phyloP scores from a whole-genome alignment of 2,113 vertebrate genomes.

The Eulacestoma nigropectus region DNA sequence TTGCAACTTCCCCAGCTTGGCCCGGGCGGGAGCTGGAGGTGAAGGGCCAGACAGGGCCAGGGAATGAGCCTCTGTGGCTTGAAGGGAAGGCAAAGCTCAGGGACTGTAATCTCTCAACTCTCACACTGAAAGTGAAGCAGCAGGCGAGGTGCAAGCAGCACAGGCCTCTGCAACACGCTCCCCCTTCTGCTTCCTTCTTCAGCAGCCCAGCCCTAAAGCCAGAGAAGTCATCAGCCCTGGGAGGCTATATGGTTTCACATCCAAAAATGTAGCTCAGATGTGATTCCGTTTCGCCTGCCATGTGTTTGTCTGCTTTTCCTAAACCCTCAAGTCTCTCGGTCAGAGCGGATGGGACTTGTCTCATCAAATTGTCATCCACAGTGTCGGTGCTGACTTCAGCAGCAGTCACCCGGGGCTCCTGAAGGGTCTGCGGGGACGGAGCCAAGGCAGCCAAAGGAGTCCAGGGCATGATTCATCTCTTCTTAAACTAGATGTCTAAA shows the following conservation, averaged over 20 bases:
- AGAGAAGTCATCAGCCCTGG: background rate
- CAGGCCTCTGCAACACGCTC: background rate
- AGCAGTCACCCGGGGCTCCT: background rate
- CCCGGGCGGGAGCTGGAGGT: background rate
- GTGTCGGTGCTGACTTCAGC: slow-evolving; percentile 21
- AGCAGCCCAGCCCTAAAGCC: background rate
- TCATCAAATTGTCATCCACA: background rate
- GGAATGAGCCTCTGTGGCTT: background rate
- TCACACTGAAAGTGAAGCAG: background rate
- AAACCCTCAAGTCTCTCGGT: background rate
- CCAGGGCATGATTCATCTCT: slow-evolving; percentile 39
- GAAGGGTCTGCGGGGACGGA: background rate
- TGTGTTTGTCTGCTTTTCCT: background rate
- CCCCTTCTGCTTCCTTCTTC: background rate
- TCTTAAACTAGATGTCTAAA: slow-evolving; percentile 21
- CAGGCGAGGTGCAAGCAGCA: accelerated
- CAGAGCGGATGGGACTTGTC: background rate
- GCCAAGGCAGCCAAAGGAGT: slow-evolving; percentile 5
- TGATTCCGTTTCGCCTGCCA: background rate
- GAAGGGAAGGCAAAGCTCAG: background rate
- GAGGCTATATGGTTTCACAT: background rate
- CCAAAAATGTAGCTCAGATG: background rate
- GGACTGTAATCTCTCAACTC: background rate
- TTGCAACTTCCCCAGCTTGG: background rate
- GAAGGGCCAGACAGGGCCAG: background rate